Evolutionary conservation across 2,113 vertebrate species (phyloP).

Genomic region (Nothocercus julius): DNA sequence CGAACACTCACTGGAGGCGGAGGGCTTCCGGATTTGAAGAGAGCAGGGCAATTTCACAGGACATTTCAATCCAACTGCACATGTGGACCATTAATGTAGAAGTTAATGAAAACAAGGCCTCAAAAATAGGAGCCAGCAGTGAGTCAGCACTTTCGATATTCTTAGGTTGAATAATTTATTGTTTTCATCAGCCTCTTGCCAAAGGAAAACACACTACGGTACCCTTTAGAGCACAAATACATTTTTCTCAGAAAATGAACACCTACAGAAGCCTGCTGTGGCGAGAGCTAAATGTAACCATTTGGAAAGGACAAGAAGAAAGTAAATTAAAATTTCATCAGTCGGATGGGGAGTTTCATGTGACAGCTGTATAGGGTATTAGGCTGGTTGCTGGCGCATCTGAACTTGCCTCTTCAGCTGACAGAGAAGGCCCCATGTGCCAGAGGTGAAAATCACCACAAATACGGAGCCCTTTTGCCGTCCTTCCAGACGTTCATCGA

Average conservation of each 20-base stretch:
- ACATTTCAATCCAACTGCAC: slow-evolving; percentile 60
- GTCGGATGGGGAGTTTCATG: background rate
- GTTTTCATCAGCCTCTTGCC: slow-evolving; percentile 51
- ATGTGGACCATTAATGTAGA: slow-evolving; percentile 53
- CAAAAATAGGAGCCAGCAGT: slow-evolving; percentile 5
- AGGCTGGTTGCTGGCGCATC: background rate
- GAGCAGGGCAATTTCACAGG: slow-evolving; percentile 58
- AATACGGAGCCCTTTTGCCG: background rate
- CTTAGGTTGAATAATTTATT: slow-evolving; percentile 46
- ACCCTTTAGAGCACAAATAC: slow-evolving; percentile 39
- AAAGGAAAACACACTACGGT: slow-evolving; percentile 29
- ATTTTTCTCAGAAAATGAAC: slow-evolving; percentile 55
- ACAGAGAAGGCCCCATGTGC: background rate
- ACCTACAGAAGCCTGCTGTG: background rate
- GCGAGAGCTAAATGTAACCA: slow-evolving; percentile 1
- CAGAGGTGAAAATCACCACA: background rate
- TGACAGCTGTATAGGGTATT: background rate
- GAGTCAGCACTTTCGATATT: slow-evolving; percentile 35
- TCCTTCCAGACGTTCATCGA: background rate
- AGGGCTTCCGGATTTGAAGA: slow-evolving; percentile 5
- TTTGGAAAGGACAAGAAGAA: slow-evolving; percentile 35
- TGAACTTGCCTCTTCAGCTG: slow-evolving; percentile 24
- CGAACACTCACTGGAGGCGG: background rate
- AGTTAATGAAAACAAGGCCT: slow-evolving; percentile 71
- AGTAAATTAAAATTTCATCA: slow-evolving; percentile 56